Evolutionary conservation across 37 sponge, comb jelly and placozoan genomes (phyloP), one percentile per base, ranked within the genome.

Genomic region (Oscarella lobularis): DNA sequence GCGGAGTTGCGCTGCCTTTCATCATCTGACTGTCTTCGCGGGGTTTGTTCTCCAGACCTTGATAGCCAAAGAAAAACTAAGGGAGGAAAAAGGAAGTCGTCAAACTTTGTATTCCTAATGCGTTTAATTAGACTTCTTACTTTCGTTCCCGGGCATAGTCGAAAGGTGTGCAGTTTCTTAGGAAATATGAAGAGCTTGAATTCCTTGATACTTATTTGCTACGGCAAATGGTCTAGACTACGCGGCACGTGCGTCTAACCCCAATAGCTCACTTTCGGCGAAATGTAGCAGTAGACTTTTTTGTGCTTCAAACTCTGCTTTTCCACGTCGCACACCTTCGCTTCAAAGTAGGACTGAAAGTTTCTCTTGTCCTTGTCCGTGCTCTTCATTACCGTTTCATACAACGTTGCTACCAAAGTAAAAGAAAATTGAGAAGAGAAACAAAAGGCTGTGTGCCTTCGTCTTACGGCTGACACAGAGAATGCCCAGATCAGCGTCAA

Each of bases 151-250:
- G 92, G 92, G 55, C 80, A 81, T 37, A 91, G 81, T 73, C 86
- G 77, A 67, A 84, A 87, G 0, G 85, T 79, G 81, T 54, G 87
- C 4, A 81, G 2, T 41, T 81, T 80, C 6, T 82, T 84, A 31
- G 91, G 91, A 38, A 91, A 77, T 33, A 87, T 14, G 40, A 80
- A 81, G 67, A 84, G 39, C 66, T 78, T 83, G 75, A 80, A 91
- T 68, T 91, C 92, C 37, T 72, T 81, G 31, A 91, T 79, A 77
- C 82, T 81, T 33, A 91, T 72, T 87, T 91, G 92, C 90, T 89
- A 67, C 0, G 40, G 75, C 4, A 60, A 67, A 35, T 67, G 20
- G 60, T 48, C 60, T 27, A 20, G 14, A 48, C 20, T 48, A 27
- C 60, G 20, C 20, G 14, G 60, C 20, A n/a, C 20, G 20, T 48